These are phyloP conservation scores for Strix uralensis DNA, from an alignment of 2,113 vertebrate genomes.

Conservation along the genomic window DNA sequence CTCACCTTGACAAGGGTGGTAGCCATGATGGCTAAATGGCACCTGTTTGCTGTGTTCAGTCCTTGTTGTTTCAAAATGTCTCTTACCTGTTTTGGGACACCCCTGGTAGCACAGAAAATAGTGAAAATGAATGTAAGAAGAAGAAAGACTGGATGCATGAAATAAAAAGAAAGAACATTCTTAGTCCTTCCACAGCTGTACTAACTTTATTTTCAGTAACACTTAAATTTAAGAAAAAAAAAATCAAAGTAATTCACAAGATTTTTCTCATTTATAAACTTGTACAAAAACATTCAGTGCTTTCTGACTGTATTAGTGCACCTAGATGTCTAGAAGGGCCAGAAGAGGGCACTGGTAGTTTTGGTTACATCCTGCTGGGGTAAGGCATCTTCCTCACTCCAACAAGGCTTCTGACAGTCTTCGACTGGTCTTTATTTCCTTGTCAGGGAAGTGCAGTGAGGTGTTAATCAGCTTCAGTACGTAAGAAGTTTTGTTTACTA, in stretches of 20 bases:
- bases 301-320: not conserved
- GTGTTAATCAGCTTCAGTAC: not conserved
- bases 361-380: not conserved
- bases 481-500: not conserved
- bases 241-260: not conserved
- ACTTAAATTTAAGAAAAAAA: not conserved
- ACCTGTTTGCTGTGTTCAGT: not conserved
- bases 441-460: not conserved
- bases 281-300: not conserved
- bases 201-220: not conserved
- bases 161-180: not conserved
- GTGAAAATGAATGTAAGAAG: not conserved
- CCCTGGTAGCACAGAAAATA: not conserved
- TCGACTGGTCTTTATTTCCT: not conserved
- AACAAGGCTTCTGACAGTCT: not conserved
- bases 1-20: fast-evolving
- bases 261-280: not conserved
- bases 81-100: not conserved
- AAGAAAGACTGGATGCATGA: not conserved
- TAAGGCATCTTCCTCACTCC: not conserved
- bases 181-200: not conserved
- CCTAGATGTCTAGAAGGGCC: not conserved
- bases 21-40: not conserved
- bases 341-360: slow-evolving; percentile 51
- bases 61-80: not conserved